Conservation (phyloP, 2,888 invertebrate genomes). For the Cosmia pyralina region DNA sequence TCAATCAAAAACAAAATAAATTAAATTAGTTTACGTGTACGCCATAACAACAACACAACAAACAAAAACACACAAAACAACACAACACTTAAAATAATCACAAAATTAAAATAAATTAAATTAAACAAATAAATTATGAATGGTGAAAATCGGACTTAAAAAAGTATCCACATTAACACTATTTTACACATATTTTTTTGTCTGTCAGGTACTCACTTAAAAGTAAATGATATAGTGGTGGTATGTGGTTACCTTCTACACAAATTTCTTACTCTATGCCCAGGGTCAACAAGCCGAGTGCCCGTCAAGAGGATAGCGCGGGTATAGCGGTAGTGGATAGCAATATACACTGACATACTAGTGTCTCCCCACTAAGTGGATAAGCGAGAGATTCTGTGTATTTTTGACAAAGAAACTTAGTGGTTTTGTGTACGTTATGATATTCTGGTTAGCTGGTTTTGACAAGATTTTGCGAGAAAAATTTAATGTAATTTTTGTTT, state of each 20-base stretch:
- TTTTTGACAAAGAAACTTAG: constrained; percentile 40
- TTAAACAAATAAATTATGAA: too few species aligned
- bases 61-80: too few species aligned
- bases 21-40: too few species aligned
- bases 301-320: constrained; percentile 41
- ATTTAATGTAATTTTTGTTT: background rate
- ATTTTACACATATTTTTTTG: too few species aligned
- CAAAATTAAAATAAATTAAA: too few species aligned
- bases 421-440: constrained; percentile 3
- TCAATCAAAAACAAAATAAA: too few species aligned
- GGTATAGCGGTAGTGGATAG: constrained; percentile 22
- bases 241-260: background rate
- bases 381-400: constrained; percentile 38
- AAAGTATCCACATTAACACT: too few species aligned
- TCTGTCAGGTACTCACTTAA: too few species aligned
- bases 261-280: constrained; percentile 16
- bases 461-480: background rate
- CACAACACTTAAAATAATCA: too few species aligned
- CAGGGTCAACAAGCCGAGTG: constrained; percentile 54
- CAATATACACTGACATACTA: constrained; percentile 47
- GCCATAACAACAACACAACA: too few species aligned
- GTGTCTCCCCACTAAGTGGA: constrained; percentile 49
- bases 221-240: too few species aligned
- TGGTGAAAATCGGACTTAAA: too few species aligned
- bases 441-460: background rate